These are phyloP conservation scores for Darevskia nairensis DNA, from an alignment of 2,797 vertebrate species.

Conservation along the genomic window DNA sequence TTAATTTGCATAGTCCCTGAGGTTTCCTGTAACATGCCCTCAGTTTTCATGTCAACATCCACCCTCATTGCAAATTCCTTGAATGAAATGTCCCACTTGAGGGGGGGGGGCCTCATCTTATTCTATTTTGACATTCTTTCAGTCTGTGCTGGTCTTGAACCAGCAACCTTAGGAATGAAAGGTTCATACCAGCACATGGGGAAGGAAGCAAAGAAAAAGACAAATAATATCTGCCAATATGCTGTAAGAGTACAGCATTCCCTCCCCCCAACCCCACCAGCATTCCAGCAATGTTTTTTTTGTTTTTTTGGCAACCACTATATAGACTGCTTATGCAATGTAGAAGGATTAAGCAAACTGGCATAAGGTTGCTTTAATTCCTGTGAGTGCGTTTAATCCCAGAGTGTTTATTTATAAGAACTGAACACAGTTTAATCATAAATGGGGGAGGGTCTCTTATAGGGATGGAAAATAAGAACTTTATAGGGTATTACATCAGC, in stretches of 20 bases:
- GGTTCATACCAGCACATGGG: slow-evolving; percentile 31
- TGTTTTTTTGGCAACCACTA: slow-evolving; percentile 35
- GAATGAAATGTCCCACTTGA: not conserved
- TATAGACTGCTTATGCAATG: slow-evolving; percentile 33
- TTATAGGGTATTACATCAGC: slow-evolving; percentile 28
- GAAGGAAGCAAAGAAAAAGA: slow-evolving; percentile 37
- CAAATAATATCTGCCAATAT: slow-evolving; percentile 15
- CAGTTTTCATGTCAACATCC: not conserved
- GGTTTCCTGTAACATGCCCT: slow-evolving; percentile 8
- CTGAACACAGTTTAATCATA: slow-evolving; percentile 45
- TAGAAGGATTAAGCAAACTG: slow-evolving; percentile 28
- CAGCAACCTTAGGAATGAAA: slow-evolving; percentile 33
- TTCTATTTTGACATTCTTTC: slow-evolving; percentile 12
- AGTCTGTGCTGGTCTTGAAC: slow-evolving; percentile 32
- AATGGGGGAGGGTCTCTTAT: slow-evolving; percentile 26
- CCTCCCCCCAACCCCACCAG: not conserved
- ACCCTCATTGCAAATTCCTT: not conserved
- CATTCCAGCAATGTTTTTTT: slow-evolving; percentile 4
- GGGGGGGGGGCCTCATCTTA: not conserved
- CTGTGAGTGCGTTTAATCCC: slow-evolving; percentile 38
- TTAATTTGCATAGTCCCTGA: not conserved
- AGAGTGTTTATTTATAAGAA: slow-evolving; percentile 48
- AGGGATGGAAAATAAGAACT: slow-evolving; percentile 32
- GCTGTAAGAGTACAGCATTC: slow-evolving; percentile 28
- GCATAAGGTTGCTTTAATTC: slow-evolving; percentile 49